Conservation (phyloP, 2,888 invertebrate species). For the Coelinius sp. region DNA sequence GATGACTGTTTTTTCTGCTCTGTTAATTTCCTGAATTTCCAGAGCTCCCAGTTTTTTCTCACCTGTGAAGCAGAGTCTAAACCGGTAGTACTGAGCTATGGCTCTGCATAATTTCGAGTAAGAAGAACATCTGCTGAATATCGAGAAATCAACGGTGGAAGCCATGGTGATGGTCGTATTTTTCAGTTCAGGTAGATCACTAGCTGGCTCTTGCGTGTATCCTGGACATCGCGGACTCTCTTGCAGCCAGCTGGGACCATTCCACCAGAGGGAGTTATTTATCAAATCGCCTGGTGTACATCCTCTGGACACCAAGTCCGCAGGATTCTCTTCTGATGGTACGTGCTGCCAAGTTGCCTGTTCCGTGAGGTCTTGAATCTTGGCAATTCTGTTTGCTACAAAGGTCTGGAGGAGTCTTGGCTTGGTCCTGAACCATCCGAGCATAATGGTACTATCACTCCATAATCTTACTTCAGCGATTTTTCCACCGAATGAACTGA, state of each 20-base stretch:
- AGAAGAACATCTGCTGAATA: slow-evolving; percentile 26
- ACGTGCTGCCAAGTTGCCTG: slow-evolving; percentile 31
- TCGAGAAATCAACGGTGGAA: neutral
- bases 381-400: slow-evolving; percentile 41
- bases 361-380: slow-evolving; percentile 39
- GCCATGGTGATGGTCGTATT: neutral
- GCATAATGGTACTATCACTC: slow-evolving; percentile 45
- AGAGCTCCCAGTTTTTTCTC: neutral
- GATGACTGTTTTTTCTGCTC: slow-evolving; percentile 33
- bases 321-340: slow-evolving; percentile 34
- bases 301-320: slow-evolving; percentile 39
- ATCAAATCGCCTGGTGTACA: neutral
- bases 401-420: slow-evolving; percentile 41
- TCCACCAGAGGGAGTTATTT: slow-evolving; percentile 27
- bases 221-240: slow-evolving; percentile 17
- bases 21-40: slow-evolving; percentile 33
- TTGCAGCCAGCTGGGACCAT: slow-evolving; percentile 40
- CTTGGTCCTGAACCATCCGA: slow-evolving; percentile 43
- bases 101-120: slow-evolving; percentile 34
- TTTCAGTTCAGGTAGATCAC: neutral
- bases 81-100: slow-evolving; percentile 24
- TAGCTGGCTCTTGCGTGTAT: neutral
- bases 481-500: slow-evolving; percentile 24
- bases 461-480: slow-evolving; percentile 36
- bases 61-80: neutral